Evolutionary conservation across 2,888 invertebrate genomes (phyloP), one percentile per base, ranked within the genome.

Genomic region (Helleia helle): DNA sequence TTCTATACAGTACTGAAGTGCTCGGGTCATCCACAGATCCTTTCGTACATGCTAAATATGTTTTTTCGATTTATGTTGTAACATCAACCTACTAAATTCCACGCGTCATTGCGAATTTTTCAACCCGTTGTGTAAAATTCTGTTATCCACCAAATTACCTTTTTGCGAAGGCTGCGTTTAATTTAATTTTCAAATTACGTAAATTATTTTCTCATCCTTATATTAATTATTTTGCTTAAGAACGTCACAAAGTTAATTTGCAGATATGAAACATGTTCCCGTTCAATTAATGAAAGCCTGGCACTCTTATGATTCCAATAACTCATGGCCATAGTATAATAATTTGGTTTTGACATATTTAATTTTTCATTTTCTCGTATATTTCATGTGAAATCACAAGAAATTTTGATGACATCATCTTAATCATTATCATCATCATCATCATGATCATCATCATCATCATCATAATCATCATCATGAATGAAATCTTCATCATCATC

Each of bases 131-230:
- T 36, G 13, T 13, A 14, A 30, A 30, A 30, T 13, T 30, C 22
- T 39, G 30, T 39, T 39, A 22, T 25, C 12, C 24, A 36, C 25
- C 30, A 31, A 40, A 40, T 31, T 31, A 17, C 31, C 39, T 31
- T 24, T 40, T 40, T 30, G 39, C 39, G 30, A 40, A 40, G 30
- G 39, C 39, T 31, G 24, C 11, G 22, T 25, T 31, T 30, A 40
- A 40, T 31, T 40, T 30, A 31, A 40, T 39, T 39, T 31, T 8
- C 30, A 39, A 40, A 31, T 30, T 40, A 14, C 30, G 24, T 14
- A 30, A 40, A 40, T 40, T 40, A 39, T 40, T 40, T 40, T 40
- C 34, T 40, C 39, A 31, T 29, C 39, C 39, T 40, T 31, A 40
- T 39, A 39, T 40, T 40, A 38, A 38, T 38, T 40, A 40, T 31